Evolutionary conservation across 2,113 vertebrate genomes (phyloP), one percentile per base, ranked within the genome.

Genomic region (Psilopsiagon aurifrons): DNA sequence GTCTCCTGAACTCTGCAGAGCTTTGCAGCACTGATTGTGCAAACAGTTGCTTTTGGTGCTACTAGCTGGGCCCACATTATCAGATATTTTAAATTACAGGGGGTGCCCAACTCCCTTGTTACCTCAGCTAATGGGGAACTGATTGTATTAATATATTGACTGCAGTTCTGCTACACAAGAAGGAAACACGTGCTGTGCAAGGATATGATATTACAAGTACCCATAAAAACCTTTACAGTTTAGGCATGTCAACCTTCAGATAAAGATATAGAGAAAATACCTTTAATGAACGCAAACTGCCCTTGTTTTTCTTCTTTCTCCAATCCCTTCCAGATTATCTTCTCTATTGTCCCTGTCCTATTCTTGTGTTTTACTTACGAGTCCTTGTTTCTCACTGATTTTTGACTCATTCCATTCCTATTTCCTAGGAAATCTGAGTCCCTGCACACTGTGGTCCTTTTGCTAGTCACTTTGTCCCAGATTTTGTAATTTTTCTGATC

Each of bases 21-120:
- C 33, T 83, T 35, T 60, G 27, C 75, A 66, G 33, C 39, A 15
- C 12, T 43, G 10, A 57, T 33, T 55, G 35, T 0, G 0, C 23
- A 71, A 22, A 8, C 1, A 2, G 1, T 15, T 60, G 27, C n/a
- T 62, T 62, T 55, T 39, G 9, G 23, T n/a, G 25, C 41, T 75
- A 22, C 23, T 57, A 82, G 10, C 10, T 44, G 52, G 19, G 13
- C 9, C 29, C 39, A 29, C 3, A 20, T 71, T 59, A 73, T 60
- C 15, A 60, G 23, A 68, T 46, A 57, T 74, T 80, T 91, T 37
- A 43, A 46, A 57, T 62, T 33, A 47, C 2, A 20, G 5, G 62
- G 10, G 13, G 12, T 64, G 10, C 18, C 29, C 49, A 62, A 28
- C 86, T 44, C 23, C 23, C 19, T 66, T 20, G 22, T 71, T 46